These are phyloP conservation scores for Idaea aversata DNA, from an alignment of 2,888 invertebrate species.

Conservation along the genomic window DNA sequence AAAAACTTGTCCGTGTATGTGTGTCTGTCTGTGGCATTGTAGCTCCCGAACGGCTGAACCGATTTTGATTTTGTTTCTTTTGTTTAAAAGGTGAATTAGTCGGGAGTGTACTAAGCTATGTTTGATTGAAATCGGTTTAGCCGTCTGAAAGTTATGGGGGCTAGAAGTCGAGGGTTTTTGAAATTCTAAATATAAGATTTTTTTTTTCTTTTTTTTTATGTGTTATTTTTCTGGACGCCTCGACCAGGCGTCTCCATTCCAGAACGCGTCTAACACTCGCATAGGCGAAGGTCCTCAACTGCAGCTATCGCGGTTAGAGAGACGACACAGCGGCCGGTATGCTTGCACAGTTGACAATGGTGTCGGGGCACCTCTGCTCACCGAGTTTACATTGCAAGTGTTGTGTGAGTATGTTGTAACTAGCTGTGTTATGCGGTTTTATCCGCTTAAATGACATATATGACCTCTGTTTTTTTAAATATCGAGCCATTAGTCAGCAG, in stretches of 20 bases:
- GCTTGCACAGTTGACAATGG: conserved; percentile 85
- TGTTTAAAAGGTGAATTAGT: no score
- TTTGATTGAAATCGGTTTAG: no score
- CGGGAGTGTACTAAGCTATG: no score
- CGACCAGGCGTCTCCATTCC: conserved; percentile 36
- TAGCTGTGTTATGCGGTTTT: background rate
- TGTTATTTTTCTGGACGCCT: background rate
- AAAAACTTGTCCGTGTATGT: no score
- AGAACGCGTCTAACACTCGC: conserved; percentile 62
- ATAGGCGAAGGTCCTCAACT: conserved; percentile 82
- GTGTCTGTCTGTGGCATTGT: no score
- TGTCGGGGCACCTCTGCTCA: conserved; percentile 83
- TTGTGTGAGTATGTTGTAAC: conserved; percentile 76
- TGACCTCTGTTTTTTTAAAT: background rate
- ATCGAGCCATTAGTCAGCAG: background rate
- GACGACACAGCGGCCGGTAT: conserved; percentile 83
- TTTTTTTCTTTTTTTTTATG: background rate
- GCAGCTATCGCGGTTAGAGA: conserved; percentile 82
- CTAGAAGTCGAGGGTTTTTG: no score
- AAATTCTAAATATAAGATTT: no score
- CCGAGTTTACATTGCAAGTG: conserved; percentile 83
- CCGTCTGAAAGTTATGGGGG: no score
- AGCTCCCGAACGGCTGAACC: no score
- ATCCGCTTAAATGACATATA: background rate
- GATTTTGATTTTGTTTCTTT: no score